Evolutionary conservation across 1,140 invertebrate genomes (phyloP).

Genomic region (Drosophila saltans): DNA sequence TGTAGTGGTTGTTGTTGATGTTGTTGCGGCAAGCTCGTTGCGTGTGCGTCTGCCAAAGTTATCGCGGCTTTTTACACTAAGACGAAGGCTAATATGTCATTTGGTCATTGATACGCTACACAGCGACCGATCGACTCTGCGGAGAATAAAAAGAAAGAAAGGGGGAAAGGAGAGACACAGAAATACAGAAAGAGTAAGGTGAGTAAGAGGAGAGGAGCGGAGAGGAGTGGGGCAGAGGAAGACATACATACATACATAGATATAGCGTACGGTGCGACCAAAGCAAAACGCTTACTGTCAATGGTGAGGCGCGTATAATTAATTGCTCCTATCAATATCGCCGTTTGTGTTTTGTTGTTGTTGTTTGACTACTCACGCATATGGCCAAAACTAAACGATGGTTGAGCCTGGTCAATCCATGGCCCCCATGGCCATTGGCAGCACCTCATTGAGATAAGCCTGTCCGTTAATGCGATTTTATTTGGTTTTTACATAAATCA

Average conservation of each 20-base stretch:
- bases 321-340: slow-evolving; percentile 79
- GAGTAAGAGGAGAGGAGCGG: slow-evolving; percentile 3
- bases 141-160: slow-evolving; percentile 10
- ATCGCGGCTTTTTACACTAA: slow-evolving; percentile 79
- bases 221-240: background rate
- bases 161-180: background rate
- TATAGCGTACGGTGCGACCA: slow-evolving; percentile 39
- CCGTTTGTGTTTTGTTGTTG: slow-evolving; percentile 39
- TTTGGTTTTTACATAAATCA: slow-evolving; percentile 73
- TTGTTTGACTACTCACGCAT: slow-evolving; percentile 56
- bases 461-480: slow-evolving; percentile 69
- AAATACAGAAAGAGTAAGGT: background rate
- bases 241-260: background rate
- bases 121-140: slow-evolving; percentile 33
- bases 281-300: slow-evolving; percentile 79
- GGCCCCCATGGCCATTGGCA: slow-evolving; percentile 43
- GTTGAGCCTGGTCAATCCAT: slow-evolving; percentile 43
- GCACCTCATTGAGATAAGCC: slow-evolving; percentile 76
- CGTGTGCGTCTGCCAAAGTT: slow-evolving; percentile 76
- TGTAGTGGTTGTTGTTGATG: slow-evolving; percentile 36
- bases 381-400: slow-evolving; percentile 48
- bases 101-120: slow-evolving; percentile 76
- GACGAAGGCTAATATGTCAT: slow-evolving; percentile 81
- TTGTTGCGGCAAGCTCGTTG: slow-evolving; percentile 67
- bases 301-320: slow-evolving; percentile 76